Base-by-base conservation (phyloP, 1,140 invertebrate species). In the Cotesia chilonis region DNA sequence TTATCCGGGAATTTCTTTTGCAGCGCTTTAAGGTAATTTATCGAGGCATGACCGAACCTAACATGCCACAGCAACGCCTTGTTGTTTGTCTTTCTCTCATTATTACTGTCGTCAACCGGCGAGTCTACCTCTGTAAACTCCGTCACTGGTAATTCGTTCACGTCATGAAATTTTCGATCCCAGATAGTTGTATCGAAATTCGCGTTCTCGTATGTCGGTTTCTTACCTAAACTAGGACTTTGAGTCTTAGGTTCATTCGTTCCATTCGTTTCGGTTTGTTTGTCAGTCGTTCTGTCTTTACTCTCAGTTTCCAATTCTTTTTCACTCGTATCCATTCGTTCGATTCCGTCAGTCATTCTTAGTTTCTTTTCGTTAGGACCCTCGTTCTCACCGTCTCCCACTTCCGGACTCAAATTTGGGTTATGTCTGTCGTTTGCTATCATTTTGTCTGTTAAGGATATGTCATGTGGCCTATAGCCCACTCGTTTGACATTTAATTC, bases 151-250 rank as follows among this genome's bases (percentile, higher is more conserved):
- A 73, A 28, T n/a, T 74, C 68, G 37, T 76, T 52, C 3, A 63
- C 35, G 37, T 77, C 60, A 47, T 71, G 4, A 36, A 78, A 9
- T 68, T 73, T 71, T 57, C 71, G 68, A 57, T 78, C 73, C 76
- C 71, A 75, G 3, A 75, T 65, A 4, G 73, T 70, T 51, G 52
- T 63, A 35, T 78, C 71, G 41, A 78, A 78, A 12, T 76, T 73
- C 7, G 66, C 70, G 14, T 69, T 57, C 61, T 74, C 70, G 59
- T 69, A 64, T 36, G 47, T 47, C 17, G 55, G 52, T 41, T 68
- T 54, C 35, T 67, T 69, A 54, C n/a, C n/a, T 41, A 4, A 63
- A 10, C 38, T 64, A 36, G 64, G 5, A 14, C n/a, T 73, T 36
- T 36, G 64, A 37, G 51, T 57, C 47, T 47, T 60, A 47, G 9